Conservation (phyloP, 2,888 invertebrate species). For the Celastrina argiolus region DNA sequence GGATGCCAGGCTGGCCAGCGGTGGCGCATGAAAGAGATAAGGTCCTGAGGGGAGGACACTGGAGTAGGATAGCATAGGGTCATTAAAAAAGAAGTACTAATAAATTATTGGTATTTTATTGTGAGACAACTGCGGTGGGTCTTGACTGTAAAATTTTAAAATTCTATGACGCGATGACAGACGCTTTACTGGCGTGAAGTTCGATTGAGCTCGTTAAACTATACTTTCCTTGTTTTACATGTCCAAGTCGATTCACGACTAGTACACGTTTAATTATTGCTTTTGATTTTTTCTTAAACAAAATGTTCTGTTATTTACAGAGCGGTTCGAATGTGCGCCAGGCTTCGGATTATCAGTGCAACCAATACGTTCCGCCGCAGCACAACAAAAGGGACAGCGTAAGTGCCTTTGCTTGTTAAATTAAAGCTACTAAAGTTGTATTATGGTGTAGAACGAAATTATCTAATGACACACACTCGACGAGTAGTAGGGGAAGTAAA, state of each 20-base stretch:
- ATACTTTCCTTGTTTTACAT: no score
- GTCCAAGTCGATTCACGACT: no score
- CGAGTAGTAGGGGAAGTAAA: no score
- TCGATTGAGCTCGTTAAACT: no score
- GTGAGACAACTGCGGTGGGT: background rate
- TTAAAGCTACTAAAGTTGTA: background rate
- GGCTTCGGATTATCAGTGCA: slow-evolving; percentile 69
- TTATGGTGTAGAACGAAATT: background rate
- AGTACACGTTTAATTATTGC: background rate
- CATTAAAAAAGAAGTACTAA: background rate
- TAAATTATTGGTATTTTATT: background rate
- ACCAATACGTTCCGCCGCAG: slow-evolving; percentile 65
- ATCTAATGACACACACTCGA: background rate
- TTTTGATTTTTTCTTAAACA: background rate
- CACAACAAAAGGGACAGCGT: slow-evolving; percentile 71
- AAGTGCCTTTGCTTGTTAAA: slow-evolving; percentile 38
- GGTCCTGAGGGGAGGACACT: no score
- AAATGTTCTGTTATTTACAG: slow-evolving; percentile 39
- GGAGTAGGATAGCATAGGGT: no score
- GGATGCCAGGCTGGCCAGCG: no score
- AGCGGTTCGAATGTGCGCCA: slow-evolving; percentile 60
- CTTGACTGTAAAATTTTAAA: background rate
- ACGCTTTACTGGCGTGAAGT: no score
- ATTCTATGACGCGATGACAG: background rate
- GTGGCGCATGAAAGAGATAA: no score